Conservation (phyloP, 1,140 invertebrate genomes). For the Spodoptera litura region DNA sequence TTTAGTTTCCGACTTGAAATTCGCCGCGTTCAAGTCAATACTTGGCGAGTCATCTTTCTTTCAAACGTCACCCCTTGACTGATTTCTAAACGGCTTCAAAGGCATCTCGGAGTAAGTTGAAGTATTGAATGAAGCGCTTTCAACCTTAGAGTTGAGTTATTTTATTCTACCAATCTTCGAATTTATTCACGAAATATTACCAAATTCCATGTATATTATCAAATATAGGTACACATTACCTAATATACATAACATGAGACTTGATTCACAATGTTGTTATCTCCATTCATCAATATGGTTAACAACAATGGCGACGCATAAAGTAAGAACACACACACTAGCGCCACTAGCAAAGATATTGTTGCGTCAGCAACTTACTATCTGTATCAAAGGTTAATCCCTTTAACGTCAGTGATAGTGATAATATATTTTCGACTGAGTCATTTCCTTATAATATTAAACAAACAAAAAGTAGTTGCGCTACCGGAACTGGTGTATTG, state of each 20-base stretch:
- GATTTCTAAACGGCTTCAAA: slow-evolving; percentile 44
- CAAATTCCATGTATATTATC: background rate
- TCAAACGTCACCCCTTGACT: slow-evolving; percentile 43
- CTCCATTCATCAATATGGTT: too few species aligned
- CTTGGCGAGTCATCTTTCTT: slow-evolving; percentile 44
- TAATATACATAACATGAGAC: too few species aligned
- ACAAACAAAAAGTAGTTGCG: background rate
- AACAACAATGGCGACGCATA: too few species aligned
- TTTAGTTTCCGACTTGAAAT: slow-evolving; percentile 30
- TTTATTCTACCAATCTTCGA: slow-evolving; percentile 21
- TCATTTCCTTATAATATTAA: background rate
- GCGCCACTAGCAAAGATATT: background rate
- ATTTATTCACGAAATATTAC: slow-evolving; percentile 12
- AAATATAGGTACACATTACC: background rate
- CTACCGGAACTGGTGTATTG: background rate
- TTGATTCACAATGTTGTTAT: too few species aligned
- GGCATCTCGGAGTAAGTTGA: slow-evolving; percentile 23
- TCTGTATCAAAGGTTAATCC: slow-evolving; percentile 29
- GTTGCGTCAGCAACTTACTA: background rate
- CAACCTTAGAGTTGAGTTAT: slow-evolving; percentile 19
- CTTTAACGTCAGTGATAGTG: slow-evolving; percentile 4
- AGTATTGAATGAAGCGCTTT: slow-evolving; percentile 40
- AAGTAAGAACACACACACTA: too few species aligned
- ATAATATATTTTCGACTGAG: background rate
- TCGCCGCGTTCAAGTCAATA: slow-evolving; percentile 33